Evolutionary conservation across 2,113 vertebrate genomes (phyloP), one percentile per base, ranked within the genome.

Genomic region (Acanthochromis polyacanthus): DNA sequence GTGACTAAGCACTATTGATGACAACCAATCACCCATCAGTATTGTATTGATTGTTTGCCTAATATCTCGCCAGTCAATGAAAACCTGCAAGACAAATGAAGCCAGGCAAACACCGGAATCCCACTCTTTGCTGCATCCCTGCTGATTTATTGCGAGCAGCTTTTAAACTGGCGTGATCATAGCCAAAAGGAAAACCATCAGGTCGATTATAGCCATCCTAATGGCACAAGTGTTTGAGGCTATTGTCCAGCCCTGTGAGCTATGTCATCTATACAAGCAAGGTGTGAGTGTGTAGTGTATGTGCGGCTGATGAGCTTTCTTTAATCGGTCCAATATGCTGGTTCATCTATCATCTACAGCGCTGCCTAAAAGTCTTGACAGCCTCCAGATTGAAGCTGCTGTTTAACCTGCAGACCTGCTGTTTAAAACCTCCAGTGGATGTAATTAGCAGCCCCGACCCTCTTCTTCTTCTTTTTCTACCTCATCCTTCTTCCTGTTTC

Each of bases 391-490:
- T 48, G 80, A 82, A 40, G 59, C 78, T 75, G 74, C 77, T 82
- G 63, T 83, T 83, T 76, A 88, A 90, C 89, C 87, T 66, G 75
- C 66, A 69, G 80, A 85, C 79, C 81, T 53, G 75, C 85, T 84
- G 82, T 76, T 84, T 75, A 43, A 78, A 86, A 56, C 63, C 67
- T 67, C 15, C 1, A 56, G 46, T 64, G 63, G 67, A 71, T 10
- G 7, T 80, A 88, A 89, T 88, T 84, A 89, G 38, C 68, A 60
- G 51, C 57, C 4, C 40, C 14, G 61, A 57, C 65, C 61, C 14
- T 59, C 36, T 63, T 30, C 51, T 71, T 75, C 57, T 68, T 80
- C 68, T 64, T 78, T 65, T 71, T 62, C 45, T 48, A 10, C 73
- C 32, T 69, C 58, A 63, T 53, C 57, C 11, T 52, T 61, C 73